phyloP scores from a whole-genome alignment of 30 jellyfish, hydroid and myxozoan species.

The Morbakka virulenta region DNA sequence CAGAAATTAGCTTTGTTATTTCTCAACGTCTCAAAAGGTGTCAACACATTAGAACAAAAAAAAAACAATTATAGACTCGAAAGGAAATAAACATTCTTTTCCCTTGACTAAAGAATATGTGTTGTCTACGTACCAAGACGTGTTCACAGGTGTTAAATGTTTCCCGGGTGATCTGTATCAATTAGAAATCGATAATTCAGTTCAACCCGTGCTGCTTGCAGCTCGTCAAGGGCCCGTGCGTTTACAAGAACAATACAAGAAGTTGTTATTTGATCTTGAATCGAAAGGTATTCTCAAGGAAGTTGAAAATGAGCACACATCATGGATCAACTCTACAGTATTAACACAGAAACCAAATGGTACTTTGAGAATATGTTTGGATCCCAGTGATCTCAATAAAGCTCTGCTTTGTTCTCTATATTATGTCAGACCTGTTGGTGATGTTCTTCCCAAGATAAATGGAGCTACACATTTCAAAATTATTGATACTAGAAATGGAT shows the following conservation, averaged over 20 bases:
- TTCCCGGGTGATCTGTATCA: background rate
- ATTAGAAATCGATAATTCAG: background rate
- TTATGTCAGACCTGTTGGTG: background rate
- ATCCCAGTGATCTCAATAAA: background rate
- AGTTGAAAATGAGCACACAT: background rate
- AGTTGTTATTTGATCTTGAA: background rate
- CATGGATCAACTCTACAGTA: background rate
- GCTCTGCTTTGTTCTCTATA: background rate
- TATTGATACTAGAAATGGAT: slow-evolving; percentile 1
- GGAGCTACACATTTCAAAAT: background rate
- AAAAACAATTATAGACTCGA: too few species aligned
- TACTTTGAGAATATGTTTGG: background rate
- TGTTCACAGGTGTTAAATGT: background rate
- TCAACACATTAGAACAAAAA: too few species aligned
- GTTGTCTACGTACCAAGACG: background rate
- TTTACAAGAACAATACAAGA: background rate
- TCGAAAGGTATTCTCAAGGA: background rate
- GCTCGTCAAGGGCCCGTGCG: background rate
- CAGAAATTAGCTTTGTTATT: background rate
- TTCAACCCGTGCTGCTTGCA: background rate
- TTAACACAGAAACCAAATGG: background rate
- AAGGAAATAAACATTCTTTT: background rate
- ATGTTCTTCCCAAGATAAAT: background rate
- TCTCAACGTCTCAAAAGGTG: too few species aligned
- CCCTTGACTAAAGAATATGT: background rate